These are phyloP conservation scores for Xerus rutilus DNA, from an alignment of 2,797 vertebrate species.

Conservation along the genomic window DNA sequence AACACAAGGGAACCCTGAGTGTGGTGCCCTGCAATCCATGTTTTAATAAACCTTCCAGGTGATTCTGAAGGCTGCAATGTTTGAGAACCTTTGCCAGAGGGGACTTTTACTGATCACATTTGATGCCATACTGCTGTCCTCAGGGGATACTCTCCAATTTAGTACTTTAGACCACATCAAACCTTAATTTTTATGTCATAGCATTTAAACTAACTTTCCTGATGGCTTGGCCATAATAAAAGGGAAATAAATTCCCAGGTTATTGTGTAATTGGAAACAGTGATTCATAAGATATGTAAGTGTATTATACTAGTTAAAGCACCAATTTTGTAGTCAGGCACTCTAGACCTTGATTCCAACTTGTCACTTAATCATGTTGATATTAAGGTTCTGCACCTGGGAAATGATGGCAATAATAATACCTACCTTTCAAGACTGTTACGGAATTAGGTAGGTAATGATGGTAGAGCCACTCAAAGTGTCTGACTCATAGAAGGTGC, in stretches of 20 bases:
- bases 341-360: not conserved
- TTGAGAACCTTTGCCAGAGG: not conserved
- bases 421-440: not conserved
- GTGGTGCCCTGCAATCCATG: not conserved
- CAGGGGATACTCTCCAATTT: not conserved
- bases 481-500: not conserved
- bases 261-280: not conserved
- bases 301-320: slow-evolving; percentile 24
- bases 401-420: not conserved
- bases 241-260: not conserved
- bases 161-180: not conserved
- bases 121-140: not conserved
- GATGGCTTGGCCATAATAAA: not conserved
- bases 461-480: not conserved
- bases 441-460: not conserved
- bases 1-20: not conserved
- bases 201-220: slow-evolving; percentile 45
- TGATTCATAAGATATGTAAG: slow-evolving; percentile 30
- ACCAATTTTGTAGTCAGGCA: not conserved
- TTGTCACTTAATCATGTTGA: slow-evolving; percentile 22
- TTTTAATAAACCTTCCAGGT: not conserved
- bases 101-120: not conserved
- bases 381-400: not conserved
- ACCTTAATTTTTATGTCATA: not conserved
- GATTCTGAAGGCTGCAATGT: not conserved